These are phyloP conservation scores for Halcyon smyrnensis DNA, from an alignment of 2,797 vertebrate genomes.

Conservation along the genomic window DNA sequence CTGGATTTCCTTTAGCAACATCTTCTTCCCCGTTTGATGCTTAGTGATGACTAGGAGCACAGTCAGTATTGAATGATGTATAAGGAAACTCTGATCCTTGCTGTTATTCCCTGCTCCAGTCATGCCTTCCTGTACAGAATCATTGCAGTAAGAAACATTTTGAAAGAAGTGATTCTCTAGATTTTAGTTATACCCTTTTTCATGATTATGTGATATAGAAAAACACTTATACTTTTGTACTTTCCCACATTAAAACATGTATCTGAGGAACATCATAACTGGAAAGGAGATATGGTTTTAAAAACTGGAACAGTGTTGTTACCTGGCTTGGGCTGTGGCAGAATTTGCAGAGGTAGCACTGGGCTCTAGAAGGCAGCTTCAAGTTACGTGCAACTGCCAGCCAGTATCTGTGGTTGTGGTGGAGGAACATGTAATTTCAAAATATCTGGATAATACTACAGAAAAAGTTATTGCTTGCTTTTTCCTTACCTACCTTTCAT, in stretches of 20 bases:
- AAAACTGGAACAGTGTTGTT: background rate
- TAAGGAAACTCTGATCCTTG: background rate
- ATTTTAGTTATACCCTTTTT: background rate
- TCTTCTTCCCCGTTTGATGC: background rate
- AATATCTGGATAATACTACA: background rate
- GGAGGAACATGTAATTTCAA: background rate
- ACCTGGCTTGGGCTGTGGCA: background rate
- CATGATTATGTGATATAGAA: background rate
- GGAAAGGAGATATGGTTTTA: background rate
- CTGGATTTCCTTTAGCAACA: background rate
- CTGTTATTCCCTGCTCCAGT: background rate
- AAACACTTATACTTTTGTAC: background rate
- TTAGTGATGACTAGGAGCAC: background rate
- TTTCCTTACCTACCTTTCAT: background rate
- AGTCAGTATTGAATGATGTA: background rate
- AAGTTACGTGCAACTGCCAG: background rate
- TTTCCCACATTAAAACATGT: background rate
- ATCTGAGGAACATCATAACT: background rate
- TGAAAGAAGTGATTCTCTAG: background rate
- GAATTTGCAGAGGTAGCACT: background rate
- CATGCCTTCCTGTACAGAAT: background rate
- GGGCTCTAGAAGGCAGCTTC: background rate
- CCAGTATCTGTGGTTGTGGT: accelerated
- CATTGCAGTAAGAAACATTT: background rate
- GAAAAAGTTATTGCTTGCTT: background rate